A percentile compares a stretch with the other conserved stretches of the same genome.
phyloP scores from a whole-genome alignment of 2,113 vertebrate genomes.

The Zosterops borbonicus region DNA sequence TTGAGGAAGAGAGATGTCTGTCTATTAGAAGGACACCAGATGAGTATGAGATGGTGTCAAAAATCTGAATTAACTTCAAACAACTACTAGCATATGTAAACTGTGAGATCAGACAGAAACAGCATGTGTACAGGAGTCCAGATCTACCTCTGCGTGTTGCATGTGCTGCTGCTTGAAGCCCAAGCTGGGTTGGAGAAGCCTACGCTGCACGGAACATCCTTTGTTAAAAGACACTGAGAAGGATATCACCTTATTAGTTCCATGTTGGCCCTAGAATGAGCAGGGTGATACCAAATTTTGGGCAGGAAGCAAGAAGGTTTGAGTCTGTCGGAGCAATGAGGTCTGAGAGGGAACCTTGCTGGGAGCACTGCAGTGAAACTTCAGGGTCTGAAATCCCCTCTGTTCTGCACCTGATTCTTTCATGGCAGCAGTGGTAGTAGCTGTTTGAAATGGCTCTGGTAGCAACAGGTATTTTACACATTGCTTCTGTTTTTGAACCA shows the following conservation, averaged over 20 bases:
- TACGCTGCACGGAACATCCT: not conserved
- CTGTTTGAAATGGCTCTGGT: not conserved
- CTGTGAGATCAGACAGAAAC: not conserved
- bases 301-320: not conserved
- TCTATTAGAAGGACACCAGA: not conserved
- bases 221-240: not conserved
- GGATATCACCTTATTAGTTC: not conserved
- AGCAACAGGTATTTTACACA: not conserved
- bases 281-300: not conserved
- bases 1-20: not conserved
- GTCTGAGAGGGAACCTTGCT: accelerated
- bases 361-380: not conserved
- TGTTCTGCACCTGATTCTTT: not conserved
- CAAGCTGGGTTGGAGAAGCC: not conserved
- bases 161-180: not conserved
- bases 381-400: not conserved
- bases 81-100: not conserved
- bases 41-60: not conserved
- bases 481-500: not conserved
- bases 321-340: not conserved
- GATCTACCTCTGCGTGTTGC: not conserved
- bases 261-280: not conserved
- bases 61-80: not conserved
- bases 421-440: accelerated
- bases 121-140: not conserved